phyloP scores from a whole-genome alignment of 2,888 invertebrate species.

The Margaritifera margaritifera region DNA sequence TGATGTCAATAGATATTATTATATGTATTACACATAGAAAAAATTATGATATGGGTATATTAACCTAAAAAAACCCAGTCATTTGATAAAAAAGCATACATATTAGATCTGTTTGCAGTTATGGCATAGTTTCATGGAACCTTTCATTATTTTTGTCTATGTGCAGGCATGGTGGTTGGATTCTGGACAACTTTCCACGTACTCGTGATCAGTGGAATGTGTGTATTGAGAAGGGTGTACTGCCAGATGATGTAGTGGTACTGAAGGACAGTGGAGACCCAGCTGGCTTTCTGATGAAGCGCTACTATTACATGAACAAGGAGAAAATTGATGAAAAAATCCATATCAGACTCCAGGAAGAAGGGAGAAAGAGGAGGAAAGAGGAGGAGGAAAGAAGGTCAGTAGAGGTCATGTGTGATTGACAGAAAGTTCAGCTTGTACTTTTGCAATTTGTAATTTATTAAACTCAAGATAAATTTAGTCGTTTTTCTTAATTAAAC shows the following conservation, averaged over 20 bases:
- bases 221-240: conserved; percentile 65
- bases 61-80: too few species aligned
- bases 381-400: conserved; percentile 64
- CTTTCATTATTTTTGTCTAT: too few species aligned
- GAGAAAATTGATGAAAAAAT: conserved; percentile 60
- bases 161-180: conserved; percentile 70
- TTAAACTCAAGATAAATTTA: too few species aligned
- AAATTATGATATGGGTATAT: too few species aligned
- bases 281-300: conserved; percentile 59
- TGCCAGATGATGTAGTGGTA: conserved; percentile 71
- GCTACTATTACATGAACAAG: conserved; percentile 64
- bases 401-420: conserved; percentile 5
- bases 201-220: conserved; percentile 70
- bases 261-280: conserved; percentile 64
- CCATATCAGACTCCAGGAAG: conserved; percentile 50
- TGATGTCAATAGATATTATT: too few species aligned
- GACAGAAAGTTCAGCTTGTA: too few species aligned
- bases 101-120: too few species aligned
- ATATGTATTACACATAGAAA: too few species aligned
- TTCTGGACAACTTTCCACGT: conserved; percentile 71
- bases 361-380: conserved; percentile 50
- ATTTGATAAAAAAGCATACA: too few species aligned
- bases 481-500: too few species aligned
- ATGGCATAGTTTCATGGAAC: too few species aligned
- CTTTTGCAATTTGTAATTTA: too few species aligned